Conservation (phyloP, 2,888 invertebrate species). For the Argyresthia albistria region DNA sequence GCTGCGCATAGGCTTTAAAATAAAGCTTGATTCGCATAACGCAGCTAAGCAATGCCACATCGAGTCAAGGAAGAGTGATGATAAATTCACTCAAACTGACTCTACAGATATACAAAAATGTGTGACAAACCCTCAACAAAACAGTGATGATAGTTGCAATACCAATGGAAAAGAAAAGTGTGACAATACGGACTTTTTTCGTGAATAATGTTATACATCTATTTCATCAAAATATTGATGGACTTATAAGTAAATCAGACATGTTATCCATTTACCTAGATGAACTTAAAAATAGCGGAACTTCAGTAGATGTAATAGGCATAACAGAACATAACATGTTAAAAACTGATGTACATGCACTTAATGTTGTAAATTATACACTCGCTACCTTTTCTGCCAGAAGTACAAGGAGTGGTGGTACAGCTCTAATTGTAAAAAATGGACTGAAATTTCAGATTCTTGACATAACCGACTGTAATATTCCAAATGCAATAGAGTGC, state of each 20-base stretch:
- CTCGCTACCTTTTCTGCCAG: neutral
- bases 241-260: neutral
- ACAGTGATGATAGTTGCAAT: neutral
- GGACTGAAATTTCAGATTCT: neutral
- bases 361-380: neutral
- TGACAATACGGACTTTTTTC: neutral
- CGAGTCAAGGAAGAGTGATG: no score
- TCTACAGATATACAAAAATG: no score
- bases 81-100: no score
- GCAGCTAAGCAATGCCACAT: no score
- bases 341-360: neutral
- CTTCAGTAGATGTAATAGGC: neutral
- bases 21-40: no score
- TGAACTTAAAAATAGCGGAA: neutral
- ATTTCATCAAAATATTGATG: slow-evolving; percentile 1
- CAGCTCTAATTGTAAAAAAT: neutral
- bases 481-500: neutral
- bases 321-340: neutral
- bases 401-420: neutral
- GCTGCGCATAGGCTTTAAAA: no score
- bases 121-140: no score
- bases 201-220: neutral
- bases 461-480: neutral
- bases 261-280: neutral
- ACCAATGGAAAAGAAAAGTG: neutral